A percentile compares a stretch with the other conserved stretches of the same genome.
These are phyloP conservation scores for Alouatta palliata DNA, from an alignment of 2,113 vertebrate species.

Conservation along the genomic window DNA sequence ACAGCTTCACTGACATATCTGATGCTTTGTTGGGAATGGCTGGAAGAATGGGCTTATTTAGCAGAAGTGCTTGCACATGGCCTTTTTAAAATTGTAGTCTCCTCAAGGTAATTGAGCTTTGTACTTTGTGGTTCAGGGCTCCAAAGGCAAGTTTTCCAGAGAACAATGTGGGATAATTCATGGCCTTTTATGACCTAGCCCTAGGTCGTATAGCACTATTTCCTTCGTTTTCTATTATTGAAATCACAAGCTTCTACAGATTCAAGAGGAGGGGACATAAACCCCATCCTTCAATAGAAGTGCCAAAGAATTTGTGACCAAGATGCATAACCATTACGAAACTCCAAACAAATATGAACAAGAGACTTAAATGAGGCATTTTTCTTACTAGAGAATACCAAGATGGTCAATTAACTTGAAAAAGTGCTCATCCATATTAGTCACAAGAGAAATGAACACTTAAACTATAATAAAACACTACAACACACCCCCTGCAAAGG, in stretches of 20 bases:
- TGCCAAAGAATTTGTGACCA: neutral
- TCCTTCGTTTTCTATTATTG: neutral
- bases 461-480: neutral
- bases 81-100: neutral
- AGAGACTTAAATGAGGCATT: neutral
- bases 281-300: neutral
- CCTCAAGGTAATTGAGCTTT: neutral
- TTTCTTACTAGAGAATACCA: neutral
- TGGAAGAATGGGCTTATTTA: neutral
- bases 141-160: neutral
- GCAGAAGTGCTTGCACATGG: neutral
- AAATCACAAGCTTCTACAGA: neutral
- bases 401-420: neutral
- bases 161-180: neutral
- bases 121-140: neutral
- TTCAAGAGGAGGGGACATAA: neutral
- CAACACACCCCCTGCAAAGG: neutral
- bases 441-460: neutral
- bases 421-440: neutral
- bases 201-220: neutral
- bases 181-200: neutral
- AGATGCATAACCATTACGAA: neutral
- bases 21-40: neutral
- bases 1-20: neutral
- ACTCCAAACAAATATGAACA: neutral